Conservation (phyloP, 2,888 invertebrate genomes). For the Cephalotes varians region DNA sequence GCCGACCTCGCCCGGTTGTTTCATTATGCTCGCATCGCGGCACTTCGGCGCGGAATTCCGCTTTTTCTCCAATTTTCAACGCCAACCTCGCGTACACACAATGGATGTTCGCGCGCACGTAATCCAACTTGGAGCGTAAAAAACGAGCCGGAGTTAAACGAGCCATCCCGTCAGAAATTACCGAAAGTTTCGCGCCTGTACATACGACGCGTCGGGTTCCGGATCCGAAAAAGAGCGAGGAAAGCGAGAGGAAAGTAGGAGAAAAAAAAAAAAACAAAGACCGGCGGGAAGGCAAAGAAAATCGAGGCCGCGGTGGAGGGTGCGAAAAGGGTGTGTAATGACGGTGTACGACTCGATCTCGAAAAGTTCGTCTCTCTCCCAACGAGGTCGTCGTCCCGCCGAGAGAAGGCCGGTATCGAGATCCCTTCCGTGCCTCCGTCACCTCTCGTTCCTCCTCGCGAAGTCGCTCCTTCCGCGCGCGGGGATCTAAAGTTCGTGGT, state of each 20-base stretch:
- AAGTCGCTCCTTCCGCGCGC: conserved; percentile 28
- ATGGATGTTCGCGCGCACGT: conserved; percentile 36
- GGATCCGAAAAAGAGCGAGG: neutral
- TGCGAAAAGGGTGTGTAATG: conserved; percentile 12
- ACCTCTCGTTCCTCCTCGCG: conserved; percentile 1
- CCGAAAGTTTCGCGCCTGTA: conserved; percentile 49
- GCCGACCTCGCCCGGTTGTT: neutral
- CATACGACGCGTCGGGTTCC: conserved; percentile 19
- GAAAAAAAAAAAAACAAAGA: neutral
- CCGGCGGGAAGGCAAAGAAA: neutral
- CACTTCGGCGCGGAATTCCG: conserved; percentile 38
- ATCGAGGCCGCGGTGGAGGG: conserved; percentile 1
- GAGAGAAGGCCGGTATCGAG: conserved; percentile 45
- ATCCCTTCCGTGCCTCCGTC: conserved; percentile 22
- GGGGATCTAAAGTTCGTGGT: conserved; percentile 57
- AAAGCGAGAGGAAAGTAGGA: neutral
- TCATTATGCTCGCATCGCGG: conserved; percentile 40
- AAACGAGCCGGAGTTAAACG: conserved; percentile 48
- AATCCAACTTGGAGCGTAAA: conserved; percentile 64
- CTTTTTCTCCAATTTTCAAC: conserved; percentile 52
- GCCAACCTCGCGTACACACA: conserved; percentile 2
- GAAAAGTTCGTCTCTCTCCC: conserved; percentile 51
- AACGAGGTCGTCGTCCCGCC: conserved; percentile 46
- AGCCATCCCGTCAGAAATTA: conserved; percentile 55
- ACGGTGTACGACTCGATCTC: conserved; percentile 52